phyloP scores from a whole-genome alignment of 2,888 invertebrate species.

The Rhagophthalmus giganteus region DNA sequence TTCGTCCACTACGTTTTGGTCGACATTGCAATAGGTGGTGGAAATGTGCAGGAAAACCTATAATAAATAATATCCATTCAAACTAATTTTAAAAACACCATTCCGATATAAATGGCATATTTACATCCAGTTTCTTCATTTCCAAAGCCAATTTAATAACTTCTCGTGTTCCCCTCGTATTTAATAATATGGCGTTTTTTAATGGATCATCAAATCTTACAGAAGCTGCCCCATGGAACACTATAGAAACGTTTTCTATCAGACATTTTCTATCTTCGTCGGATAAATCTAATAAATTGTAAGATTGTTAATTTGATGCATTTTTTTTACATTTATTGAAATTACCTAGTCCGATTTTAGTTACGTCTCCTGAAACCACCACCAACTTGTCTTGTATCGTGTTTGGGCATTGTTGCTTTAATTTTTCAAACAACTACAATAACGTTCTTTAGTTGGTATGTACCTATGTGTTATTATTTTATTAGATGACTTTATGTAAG shows the following conservation, averaged over 20 bases:
- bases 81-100: too few relatives aligned
- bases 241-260: conserved; percentile 65
- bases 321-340: neutral
- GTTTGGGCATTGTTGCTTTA: conserved; percentile 61
- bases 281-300: conserved; percentile 56
- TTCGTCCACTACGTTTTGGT: conserved; percentile 74
- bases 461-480: too few relatives aligned
- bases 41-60: conserved; percentile 81
- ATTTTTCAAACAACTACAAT: conserved; percentile 64
- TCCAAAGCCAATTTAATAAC: conserved; percentile 63
- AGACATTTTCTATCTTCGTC: conserved; percentile 57
- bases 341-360: conserved; percentile 61
- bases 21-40: conserved; percentile 85
- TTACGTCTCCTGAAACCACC: conserved; percentile 66
- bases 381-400: conserved; percentile 63
- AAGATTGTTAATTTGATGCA: too few relatives aligned
- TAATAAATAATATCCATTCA: too few relatives aligned
- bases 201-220: conserved; percentile 83
- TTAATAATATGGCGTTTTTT: conserved; percentile 64
- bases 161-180: conserved; percentile 68
- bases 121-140: conserved; percentile 53
- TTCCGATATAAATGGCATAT: too few relatives aligned
- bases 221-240: conserved; percentile 80
- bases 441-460: too few relatives aligned
- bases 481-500: too few relatives aligned